Percentiles rank a stretch among this genome's conserved stretches.
These are phyloP conservation scores for Brenthis hecate DNA, from an alignment of 2,888 invertebrate genomes.

Conservation along the genomic window DNA sequence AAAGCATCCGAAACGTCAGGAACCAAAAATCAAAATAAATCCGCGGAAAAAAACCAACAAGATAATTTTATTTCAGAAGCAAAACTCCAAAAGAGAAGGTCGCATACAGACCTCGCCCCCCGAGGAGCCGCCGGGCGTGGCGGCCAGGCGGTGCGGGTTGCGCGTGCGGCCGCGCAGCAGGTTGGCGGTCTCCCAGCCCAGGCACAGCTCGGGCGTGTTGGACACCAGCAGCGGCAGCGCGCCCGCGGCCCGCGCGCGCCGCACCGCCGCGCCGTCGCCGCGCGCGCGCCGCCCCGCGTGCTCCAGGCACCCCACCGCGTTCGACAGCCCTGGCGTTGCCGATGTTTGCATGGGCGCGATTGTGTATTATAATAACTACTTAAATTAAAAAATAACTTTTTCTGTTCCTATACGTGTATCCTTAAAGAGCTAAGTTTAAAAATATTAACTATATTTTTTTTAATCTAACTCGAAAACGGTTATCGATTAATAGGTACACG, in stretches of 20 bases:
- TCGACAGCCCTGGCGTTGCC: conserved; percentile 82
- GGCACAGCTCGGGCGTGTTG: conserved; percentile 93
- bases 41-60: too few relatives aligned
- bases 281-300: conserved; percentile 75
- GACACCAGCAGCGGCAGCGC: conserved; percentile 91
- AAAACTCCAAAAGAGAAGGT: not conserved
- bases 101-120: conserved; percentile 88
- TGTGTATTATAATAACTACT: too few relatives aligned
- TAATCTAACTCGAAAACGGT: too few relatives aligned
- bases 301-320: conserved; percentile 85
- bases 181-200: conserved; percentile 93
- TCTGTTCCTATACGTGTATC: too few relatives aligned
- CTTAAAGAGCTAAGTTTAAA: too few relatives aligned
- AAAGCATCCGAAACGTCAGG: too few relatives aligned
- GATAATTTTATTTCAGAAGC: too few relatives aligned
- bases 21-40: too few relatives aligned
- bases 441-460: too few relatives aligned
- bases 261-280: conserved; percentile 87
- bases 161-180: conserved; percentile 88
- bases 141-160: conserved; percentile 91
- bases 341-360: too few relatives aligned
- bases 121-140: conserved; percentile 93
- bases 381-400: too few relatives aligned
- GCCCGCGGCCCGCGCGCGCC: conserved; percentile 85
- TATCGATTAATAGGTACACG: too few relatives aligned